Base-by-base conservation (phyloP, 2,113 vertebrate species). In the Menura novaehollandiae region DNA sequence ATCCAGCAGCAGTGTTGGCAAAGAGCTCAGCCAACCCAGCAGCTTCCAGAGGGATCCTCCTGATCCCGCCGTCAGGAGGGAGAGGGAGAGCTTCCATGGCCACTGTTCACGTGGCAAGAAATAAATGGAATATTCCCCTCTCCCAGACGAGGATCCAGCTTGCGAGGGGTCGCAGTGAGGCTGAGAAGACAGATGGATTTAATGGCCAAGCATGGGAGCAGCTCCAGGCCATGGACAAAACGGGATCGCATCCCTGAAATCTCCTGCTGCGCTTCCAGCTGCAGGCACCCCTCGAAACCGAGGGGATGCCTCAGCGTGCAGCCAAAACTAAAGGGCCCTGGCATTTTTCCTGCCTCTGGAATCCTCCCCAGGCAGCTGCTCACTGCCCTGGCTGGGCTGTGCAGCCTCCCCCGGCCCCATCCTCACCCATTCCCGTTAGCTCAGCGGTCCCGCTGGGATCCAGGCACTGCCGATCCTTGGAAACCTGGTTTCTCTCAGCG, bases 71-170 rank as follows among this genome's bases (percentile, higher is more conserved):
- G 9, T 11, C 18, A 2, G 68, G 41, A 41, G 47, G 53, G 35
- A 59, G 19, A 26, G 32, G 41, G 43, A 68, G 84, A 51, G 30
- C 28, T 56, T 4, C 51, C 41, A 26, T 5, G 16, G 27, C 16
- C 33, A 1, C 32, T 1, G 5, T 6, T 62, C 2, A 1, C 0
- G 20, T 6, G 39, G 74, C 46, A n/a, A 15, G 56, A 37, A 58
- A n/a, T 6, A 10, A 37, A 22, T 0, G 8, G 66, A 22, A 22
- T 6, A 21, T 5, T 20, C 59, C 33, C 56, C 39, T 35, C 47
- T 85, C 28, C 84, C 53, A 12, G 5, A 11, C 10, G 3, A 13
- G 32, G 41, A 32, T 15, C 41, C 41, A 32, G 33, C 3, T 6
- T 6, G 35, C 8, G 4, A 59, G 26, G 58, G 59, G 13, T 35